Evolutionary conservation across 2,113 vertebrate species (phyloP), one percentile per base, ranked within the genome.

Genomic region (Girardinichthys multiradiatus): DNA sequence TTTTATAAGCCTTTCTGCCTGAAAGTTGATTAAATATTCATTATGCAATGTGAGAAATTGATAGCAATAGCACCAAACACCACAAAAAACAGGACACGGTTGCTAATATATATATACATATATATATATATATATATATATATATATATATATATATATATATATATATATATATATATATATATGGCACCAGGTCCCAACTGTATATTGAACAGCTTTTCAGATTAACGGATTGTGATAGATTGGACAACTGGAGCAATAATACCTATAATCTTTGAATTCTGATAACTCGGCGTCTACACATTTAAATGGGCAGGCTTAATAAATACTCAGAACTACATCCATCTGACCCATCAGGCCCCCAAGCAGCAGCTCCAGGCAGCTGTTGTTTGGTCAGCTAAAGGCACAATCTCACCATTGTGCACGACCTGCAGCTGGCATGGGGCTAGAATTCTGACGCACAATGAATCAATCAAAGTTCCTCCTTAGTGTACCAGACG

Each of bases 341-440:
- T 61, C 75, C 21, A 29, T 75, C 62, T 74, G 72, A 79, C 69
- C 58, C 67, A 71, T 77, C 57, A 39, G 67, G 45, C 70, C 57
- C 73, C 48, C 24, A 30, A 67, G 69, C 65, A 64, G 69, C 72
- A 85, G 84, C 77, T 66, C 59, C 28, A 42, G 72, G 72, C 92
- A 93, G 91, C 93, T 93, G 93, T 92, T 73, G 14, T 69, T 72
- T 54, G 75, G 83, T 60, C 76, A 39, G 84, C 63, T 65, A 7
- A 64, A 76, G 45, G 71, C 82, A 94, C 93, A 94, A 82, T 90
- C 89, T 85, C 12, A 64, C 86, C 86, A 93, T 94, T 94, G 92
- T 94, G 81, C 71, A 4, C 67, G 74, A 70, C 66, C 62, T 72
- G 78, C 93, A 93, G 91, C 92, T 94, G 92, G 87, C 80, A 85